phyloP scores from a whole-genome alignment of 2,888 invertebrate genomes.

The Molorchus minor region DNA sequence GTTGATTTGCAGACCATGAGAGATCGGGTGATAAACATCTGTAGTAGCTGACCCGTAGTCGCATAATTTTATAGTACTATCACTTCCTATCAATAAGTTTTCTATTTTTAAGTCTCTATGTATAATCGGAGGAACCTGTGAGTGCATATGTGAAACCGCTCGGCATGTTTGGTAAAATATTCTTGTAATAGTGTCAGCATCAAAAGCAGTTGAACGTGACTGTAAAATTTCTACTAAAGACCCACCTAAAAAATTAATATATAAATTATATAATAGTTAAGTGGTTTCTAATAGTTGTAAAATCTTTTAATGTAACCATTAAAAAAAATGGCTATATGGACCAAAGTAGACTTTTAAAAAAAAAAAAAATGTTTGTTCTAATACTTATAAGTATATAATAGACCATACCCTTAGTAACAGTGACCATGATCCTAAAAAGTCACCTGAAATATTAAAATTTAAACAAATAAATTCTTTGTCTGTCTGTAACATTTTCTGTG shows the following conservation, averaged over 20 bases:
- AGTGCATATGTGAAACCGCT: constrained; percentile 94
- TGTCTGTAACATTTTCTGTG: too few species aligned
- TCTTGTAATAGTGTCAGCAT: constrained; percentile 76
- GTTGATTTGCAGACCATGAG: constrained; percentile 91
- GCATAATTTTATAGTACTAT: constrained; percentile 91
- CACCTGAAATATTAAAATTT: too few species aligned
- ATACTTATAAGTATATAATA: too few species aligned
- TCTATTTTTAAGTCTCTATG: constrained; percentile 97
- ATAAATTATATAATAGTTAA: too few species aligned
- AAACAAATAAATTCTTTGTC: too few species aligned
- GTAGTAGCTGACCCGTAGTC: constrained; percentile 97
- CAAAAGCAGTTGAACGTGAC: constrained; percentile 69
- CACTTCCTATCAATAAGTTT: constrained; percentile 88
- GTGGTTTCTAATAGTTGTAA: too few species aligned
- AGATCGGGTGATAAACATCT: constrained; percentile 84
- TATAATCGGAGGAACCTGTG: constrained; percentile 87
- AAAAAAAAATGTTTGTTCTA: too few species aligned
- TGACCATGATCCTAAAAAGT: too few species aligned
- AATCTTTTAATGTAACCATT: too few species aligned
- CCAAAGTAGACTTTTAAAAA: too few species aligned
- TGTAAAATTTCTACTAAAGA: constrained; percentile 74
- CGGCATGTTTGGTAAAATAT: constrained; percentile 92
- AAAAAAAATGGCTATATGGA: too few species aligned
- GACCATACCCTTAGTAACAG: too few species aligned
- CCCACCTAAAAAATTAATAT: constrained; percentile 69